Conservation (phyloP, 2,888 invertebrate genomes). For the Rotaria sp. region DNA sequence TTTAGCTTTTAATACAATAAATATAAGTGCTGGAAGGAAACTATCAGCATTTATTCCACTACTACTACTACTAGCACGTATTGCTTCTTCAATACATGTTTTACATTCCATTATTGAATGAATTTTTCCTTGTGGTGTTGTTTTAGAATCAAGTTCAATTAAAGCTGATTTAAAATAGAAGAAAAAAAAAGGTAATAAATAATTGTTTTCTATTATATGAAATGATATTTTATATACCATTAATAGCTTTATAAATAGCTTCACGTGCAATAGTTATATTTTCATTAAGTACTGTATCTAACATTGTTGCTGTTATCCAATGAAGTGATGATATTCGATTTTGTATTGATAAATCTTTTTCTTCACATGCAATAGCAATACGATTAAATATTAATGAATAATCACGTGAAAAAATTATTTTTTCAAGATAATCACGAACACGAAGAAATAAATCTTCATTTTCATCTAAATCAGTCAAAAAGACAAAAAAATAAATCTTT, state of each 20-base stretch:
- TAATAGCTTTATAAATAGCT: conserved; percentile 83
- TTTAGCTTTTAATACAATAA: conserved; percentile 91
- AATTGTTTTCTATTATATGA: too few species aligned
- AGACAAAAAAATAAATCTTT: background rate
- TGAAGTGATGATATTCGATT: conserved; percentile 84
- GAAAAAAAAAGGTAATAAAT: background rate
- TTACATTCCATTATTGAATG: conserved; percentile 82
- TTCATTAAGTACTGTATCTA: conserved; percentile 84
- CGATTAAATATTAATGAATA: background rate
- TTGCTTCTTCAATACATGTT: conserved; percentile 70
- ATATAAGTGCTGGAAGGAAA: conserved; percentile 90
- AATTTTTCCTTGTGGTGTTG: conserved; percentile 85
- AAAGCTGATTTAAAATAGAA: conserved; percentile 62
- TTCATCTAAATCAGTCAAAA: background rate
- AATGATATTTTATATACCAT: conserved; percentile 60
- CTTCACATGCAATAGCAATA: conserved; percentile 76
- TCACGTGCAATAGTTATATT: conserved; percentile 74
- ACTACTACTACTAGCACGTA: conserved; percentile 45
- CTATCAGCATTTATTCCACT: conserved; percentile 69
- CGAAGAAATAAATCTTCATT: conserved; percentile 18
- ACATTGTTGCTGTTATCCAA: conserved; percentile 88
- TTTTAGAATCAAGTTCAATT: conserved; percentile 84
- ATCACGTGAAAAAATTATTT: background rate
- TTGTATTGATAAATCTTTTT: conserved; percentile 79
- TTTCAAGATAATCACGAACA: conserved; percentile 30